These are phyloP conservation scores for Himalopsyche phryganea DNA, from an alignment of 1,140 invertebrate genomes.

Conservation along the genomic window DNA sequence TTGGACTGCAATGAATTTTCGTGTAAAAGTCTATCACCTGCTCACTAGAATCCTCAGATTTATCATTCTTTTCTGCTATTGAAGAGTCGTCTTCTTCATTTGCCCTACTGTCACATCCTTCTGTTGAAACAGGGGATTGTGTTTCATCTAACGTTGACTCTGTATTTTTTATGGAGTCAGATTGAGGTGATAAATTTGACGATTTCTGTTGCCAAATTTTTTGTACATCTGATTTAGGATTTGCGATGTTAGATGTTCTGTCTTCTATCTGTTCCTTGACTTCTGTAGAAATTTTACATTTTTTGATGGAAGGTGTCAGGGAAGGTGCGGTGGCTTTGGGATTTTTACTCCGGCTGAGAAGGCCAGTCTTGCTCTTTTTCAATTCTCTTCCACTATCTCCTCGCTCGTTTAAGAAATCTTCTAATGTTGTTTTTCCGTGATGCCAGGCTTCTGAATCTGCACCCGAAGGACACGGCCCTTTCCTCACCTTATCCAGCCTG, in stretches of 20 bases:
- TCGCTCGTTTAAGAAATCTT: too few species aligned
- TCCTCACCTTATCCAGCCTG: constrained; percentile 29
- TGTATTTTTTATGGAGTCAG: constrained; percentile 41
- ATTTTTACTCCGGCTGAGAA: constrained; percentile 52
- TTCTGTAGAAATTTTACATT: constrained; percentile 57
- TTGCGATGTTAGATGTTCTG: too few species aligned
- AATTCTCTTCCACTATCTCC: constrained; percentile 52
- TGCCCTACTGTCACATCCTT: constrained; percentile 36
- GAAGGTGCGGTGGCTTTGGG: constrained; percentile 39
- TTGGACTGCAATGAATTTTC: constrained; percentile 51
- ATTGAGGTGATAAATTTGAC: not conserved
- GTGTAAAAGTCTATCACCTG: constrained; percentile 54
- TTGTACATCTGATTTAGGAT: too few species aligned
- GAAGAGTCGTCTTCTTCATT: too few species aligned
- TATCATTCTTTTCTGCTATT: constrained; percentile 26
- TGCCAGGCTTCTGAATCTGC: constrained; percentile 44
- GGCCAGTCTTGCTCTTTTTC: constrained; percentile 62
- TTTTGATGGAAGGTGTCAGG: constrained; percentile 60
- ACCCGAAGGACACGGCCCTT: constrained; percentile 20
- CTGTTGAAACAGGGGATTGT: too few species aligned
- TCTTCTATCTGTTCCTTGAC: too few species aligned
- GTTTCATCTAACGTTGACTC: constrained; percentile 17
- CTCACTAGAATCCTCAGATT: constrained; percentile 45
- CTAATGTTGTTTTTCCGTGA: constrained; percentile 48
- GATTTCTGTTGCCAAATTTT: not conserved